phyloP scores from a whole-genome alignment of 2,888 invertebrate genomes.

The Ichneumon xanthorius region DNA sequence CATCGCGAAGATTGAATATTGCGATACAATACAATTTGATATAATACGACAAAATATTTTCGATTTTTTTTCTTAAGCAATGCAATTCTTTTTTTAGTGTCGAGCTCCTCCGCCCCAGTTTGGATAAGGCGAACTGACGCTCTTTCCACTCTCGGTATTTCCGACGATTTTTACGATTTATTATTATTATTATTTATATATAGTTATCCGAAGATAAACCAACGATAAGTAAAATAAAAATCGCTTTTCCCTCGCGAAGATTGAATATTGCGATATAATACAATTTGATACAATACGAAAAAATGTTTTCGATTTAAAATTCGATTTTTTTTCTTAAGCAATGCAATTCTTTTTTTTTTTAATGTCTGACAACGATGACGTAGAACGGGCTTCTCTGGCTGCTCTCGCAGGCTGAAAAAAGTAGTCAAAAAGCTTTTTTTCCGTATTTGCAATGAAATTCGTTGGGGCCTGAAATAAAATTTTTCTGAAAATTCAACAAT shows the following conservation, averaged over 20 bases:
- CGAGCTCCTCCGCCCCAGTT: conserved; percentile 2
- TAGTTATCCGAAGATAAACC: too few relatives aligned
- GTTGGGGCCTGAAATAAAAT: conserved; percentile 55
- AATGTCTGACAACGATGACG: background rate
- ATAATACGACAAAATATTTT: too few relatives aligned
- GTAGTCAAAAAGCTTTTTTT: background rate
- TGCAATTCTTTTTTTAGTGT: background rate
- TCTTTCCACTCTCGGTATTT: background rate
- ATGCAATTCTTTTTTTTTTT: background rate
- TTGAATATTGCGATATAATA: too few relatives aligned
- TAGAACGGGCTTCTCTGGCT: background rate
- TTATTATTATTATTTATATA: background rate
- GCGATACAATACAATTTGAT: too few relatives aligned
- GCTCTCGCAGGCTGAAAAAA: conserved; percentile 1
- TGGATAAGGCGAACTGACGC: conserved; percentile 56
- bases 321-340: background rate
- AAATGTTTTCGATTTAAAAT: too few relatives aligned
- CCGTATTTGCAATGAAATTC: background rate
- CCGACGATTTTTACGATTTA: conserved; percentile 9
- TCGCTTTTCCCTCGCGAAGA: too few relatives aligned
- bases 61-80: too few relatives aligned
- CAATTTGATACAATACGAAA: too few relatives aligned
- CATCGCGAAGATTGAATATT: too few relatives aligned
- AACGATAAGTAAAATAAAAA: too few relatives aligned
- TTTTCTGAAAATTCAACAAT: conserved; percentile 18